Evolutionary conservation across 2,888 invertebrate species (phyloP), one percentile per base, ranked within the genome.

Genomic region (Marronus borbonicus): DNA sequence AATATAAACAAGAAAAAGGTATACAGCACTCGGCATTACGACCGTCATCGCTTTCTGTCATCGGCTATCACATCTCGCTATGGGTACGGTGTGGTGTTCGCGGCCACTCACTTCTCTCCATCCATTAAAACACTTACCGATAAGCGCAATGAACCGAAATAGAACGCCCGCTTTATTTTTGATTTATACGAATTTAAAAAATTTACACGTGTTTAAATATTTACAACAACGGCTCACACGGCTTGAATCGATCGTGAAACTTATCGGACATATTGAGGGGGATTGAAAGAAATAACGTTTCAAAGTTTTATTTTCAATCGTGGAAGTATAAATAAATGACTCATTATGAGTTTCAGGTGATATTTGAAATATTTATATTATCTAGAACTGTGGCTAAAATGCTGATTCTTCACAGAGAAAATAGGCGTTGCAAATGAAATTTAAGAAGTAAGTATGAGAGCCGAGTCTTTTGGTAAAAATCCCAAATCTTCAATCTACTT

Each of bases 31-130:
- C 17, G 17, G 55, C 55, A 20, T 58, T 58, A 8, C 62, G 14
- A 62, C 20, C 68, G 20, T 68, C 68, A 49, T 50, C 68, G 50
- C 68, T 58, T 80, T 80, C 81, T 79, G 80, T 82, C 82, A 82
- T 81, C 81, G 80, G 75, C 72, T 81, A 80, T 81, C 81, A 81
- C 81, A 81, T 81, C 80, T 80, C 70, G 64, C 80, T 80, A 62
- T 31, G 62, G 24, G 28, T 28, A 62, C 62, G 31, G 62, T 12
- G 8, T 39, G 65, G 39, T 4, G 79, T 79, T 50, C 76, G 75
- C 76, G 76, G 70, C 72, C 77, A 72, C 77, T 70, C 64, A 28
- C 68, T 68, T 49, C 28, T 50, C 68, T 49, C 49, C 28, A 68
- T 44, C 78, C 75, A 74, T 75, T 75, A 78, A 78, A 74, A 78